Evolutionary conservation across 2,113 vertebrate species (phyloP), one percentile per base, ranked within the genome.

Genomic region (Mola mola): DNA sequence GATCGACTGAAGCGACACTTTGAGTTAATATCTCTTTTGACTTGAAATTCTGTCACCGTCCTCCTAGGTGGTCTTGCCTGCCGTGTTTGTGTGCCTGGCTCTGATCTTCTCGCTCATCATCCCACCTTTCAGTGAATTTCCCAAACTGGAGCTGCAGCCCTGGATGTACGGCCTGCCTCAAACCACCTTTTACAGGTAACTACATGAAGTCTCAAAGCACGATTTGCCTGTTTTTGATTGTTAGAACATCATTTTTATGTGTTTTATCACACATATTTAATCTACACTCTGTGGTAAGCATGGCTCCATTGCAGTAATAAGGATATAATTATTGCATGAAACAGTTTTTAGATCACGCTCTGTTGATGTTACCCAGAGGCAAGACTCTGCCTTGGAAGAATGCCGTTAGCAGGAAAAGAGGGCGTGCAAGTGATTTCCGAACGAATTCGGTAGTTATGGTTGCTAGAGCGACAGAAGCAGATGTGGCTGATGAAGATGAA

Each of bases 101-200:
- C 91, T 99, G 78, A 90, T 98, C 88, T 98, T 99, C 92, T 97
- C 96, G 33, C 85, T 98, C 87, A 96, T 99, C 0, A 76, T 98
- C 10, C 96, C 97, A n/a, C 94, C 96, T 0, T 97, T 98, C 83
- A 86, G 89, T 4, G 96, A 96, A 61, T 98, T 96, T 67, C 96
- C 96, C 11, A 96, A 82, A 68, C 87, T 99, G 82, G 97, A 99
- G 79, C 87, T 99, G 16, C 95, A 99, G 34, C 97, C 95, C 1
- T 99, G 97, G 97, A 98, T 99, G 94, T 98, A 98, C 16, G 81
- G 61, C 6, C 84, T 92, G 0, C 92, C 96, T 19, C 97, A 99
- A 72, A 96, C 94, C 61, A 98, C 95, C 9, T 99, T 99, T 69
- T 89, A 93, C 87, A 99, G 97, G 97, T 99, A 92, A 82, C 55